These are phyloP conservation scores for Enteromius viviparus DNA, from an alignment of 2,797 vertebrate genomes.

Conservation along the genomic window DNA sequence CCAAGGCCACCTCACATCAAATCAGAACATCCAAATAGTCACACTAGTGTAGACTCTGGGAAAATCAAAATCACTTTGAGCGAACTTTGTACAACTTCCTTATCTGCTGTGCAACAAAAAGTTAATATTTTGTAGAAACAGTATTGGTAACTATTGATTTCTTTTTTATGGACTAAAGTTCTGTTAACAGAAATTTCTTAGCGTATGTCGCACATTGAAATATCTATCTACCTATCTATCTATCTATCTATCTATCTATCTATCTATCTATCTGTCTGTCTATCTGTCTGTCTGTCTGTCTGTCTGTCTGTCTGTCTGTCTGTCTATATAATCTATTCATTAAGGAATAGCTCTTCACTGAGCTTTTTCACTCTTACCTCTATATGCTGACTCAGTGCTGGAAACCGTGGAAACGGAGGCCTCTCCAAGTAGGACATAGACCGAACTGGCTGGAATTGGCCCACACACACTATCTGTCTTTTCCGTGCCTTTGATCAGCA, in stretches of 20 bases:
- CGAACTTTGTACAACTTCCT: not conserved
- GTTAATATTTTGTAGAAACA: not conserved
- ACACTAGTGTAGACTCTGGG: too few relatives aligned
- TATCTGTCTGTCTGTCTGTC: not conserved
- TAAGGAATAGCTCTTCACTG: not conserved
- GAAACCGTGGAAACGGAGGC: conserved; percentile 55
- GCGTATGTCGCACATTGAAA: too few relatives aligned
- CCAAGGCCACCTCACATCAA: too few relatives aligned
- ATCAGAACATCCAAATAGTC: too few relatives aligned
- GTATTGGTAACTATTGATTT: too few relatives aligned
- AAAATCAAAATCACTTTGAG: not conserved
- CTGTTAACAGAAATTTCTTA: too few relatives aligned
- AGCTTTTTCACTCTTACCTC: conserved; percentile 67
- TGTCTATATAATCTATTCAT: conserved; percentile 22
- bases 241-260: too few relatives aligned
- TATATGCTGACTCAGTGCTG: conserved; percentile 51
- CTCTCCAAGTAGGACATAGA: conserved; percentile 48
- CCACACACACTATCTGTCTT: conserved; percentile 87
- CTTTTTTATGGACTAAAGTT: too few relatives aligned
- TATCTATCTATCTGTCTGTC: not conserved
- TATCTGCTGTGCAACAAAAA: not conserved
- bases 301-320: not conserved
- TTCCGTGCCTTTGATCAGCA: conserved; percentile 82
- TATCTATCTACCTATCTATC: too few relatives aligned
- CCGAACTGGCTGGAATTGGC: conserved; percentile 57